A percentile compares a stretch with the other conserved stretches of the same genome.
Conservation (phyloP, 2,888 invertebrate genomes). For the Pristionchus japonicus region DNA sequence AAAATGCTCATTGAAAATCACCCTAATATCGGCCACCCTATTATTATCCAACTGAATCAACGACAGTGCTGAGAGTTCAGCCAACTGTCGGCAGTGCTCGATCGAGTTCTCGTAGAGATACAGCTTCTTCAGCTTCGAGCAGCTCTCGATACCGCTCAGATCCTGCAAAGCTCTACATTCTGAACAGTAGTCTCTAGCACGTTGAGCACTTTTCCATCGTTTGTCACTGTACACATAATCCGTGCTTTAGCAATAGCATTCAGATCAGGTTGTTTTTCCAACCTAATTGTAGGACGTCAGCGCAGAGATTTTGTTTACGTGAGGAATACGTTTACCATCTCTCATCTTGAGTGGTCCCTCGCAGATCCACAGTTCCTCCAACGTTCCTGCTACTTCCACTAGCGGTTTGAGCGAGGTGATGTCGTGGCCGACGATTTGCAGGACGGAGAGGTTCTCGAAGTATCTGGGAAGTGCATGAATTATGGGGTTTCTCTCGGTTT, state of each 20-base stretch:
- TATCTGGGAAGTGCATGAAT: too few species aligned
- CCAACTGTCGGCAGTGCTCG: constrained; percentile 55
- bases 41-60: constrained; percentile 60
- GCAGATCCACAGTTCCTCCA: constrained; percentile 70
- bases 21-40: constrained; percentile 49
- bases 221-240: too few species aligned
- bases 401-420: constrained; percentile 65
- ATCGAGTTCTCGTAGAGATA: constrained; percentile 69
- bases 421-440: constrained; percentile 62
- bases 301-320: too few species aligned
- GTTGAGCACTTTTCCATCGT: too few species aligned
- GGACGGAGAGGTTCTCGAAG: neutral
- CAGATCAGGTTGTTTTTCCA: too few species aligned
- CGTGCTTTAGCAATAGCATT: too few species aligned
- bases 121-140: constrained; percentile 60
- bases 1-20: too few species aligned
- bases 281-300: too few species aligned
- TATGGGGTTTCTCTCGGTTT: too few species aligned
- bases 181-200: too few species aligned
- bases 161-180: too few species aligned
- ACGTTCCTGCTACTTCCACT: constrained; percentile 62
- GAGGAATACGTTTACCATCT: too few species aligned
- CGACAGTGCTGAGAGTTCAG: constrained; percentile 55
- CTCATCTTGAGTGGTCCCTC: constrained; percentile 62
- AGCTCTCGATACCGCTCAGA: constrained; percentile 64